Conservation (phyloP, 2,797 vertebrate species). For the Podarcis lilfordi region DNA sequence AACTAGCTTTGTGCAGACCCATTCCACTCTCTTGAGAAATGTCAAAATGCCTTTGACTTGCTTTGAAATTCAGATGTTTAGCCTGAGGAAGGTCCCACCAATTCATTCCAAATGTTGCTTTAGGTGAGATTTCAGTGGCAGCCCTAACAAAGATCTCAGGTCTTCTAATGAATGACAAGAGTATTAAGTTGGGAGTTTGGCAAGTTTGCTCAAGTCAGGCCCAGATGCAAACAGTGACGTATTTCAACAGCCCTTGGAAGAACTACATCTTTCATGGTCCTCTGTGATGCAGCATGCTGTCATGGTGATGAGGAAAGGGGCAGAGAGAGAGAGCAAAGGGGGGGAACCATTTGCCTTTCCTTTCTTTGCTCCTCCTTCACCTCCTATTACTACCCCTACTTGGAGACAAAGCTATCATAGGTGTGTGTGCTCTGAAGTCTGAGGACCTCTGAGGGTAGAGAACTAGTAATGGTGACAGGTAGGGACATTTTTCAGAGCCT, state of each 20-base stretch:
- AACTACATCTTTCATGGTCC: not conserved
- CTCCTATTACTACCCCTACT: no score
- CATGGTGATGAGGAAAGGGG: not conserved
- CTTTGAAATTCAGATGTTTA: conserved; percentile 5
- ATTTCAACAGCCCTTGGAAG: not conserved
- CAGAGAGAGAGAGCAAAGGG: not conserved
- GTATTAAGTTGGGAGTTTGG: not conserved
- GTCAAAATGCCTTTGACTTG: not conserved
- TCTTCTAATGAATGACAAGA: not conserved
- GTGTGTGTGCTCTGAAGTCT: no score
- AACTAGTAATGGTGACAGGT: no score
- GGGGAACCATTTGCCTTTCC: no score
- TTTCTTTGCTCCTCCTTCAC: no score
- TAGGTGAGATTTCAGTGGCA: not conserved
- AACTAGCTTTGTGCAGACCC: not conserved
- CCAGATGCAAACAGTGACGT: no score
- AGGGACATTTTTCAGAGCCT: no score
- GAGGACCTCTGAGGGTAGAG: no score
- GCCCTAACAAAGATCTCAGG: not conserved
- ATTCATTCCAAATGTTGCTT: not conserved
- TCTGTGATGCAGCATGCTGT: not conserved
- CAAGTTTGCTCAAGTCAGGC: not conserved
- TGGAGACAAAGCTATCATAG: no score
- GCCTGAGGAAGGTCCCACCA: not conserved
- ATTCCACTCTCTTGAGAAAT: not conserved